A percentile compares a stretch with the other conserved stretches of the same genome.
Conservation (phyloP, 2,113 vertebrate genomes). For the Xiphias gladius region DNA sequence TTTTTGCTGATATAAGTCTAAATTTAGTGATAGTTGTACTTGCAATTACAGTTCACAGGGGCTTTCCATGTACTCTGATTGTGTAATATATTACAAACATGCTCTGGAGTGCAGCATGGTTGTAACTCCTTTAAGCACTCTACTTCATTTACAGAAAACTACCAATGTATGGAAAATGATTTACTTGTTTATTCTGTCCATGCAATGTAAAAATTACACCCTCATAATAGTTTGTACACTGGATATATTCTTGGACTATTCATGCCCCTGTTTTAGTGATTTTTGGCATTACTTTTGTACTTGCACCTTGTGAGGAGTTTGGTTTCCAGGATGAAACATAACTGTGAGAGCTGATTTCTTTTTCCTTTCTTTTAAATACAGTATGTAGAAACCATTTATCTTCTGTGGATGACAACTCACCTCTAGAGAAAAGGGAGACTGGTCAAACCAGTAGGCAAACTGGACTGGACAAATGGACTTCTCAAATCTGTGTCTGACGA, state of each 20-base stretch:
- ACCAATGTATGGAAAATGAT: neutral
- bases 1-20: conserved; percentile 36
- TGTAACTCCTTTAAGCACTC: neutral
- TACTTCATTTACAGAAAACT: neutral
- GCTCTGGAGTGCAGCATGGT: neutral
- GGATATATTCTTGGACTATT: neutral
- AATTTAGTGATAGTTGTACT: conserved; percentile 38
- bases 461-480: neutral
- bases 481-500: conserved; percentile 5
- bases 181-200: neutral
- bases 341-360: neutral
- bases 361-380: neutral
- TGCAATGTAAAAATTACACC: neutral
- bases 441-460: neutral
- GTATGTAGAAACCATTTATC: neutral
- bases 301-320: neutral
- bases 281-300: neutral
- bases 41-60: conserved; percentile 5
- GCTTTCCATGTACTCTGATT: conserved; percentile 5
- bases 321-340: neutral
- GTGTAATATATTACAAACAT: conserved; percentile 3
- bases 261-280: neutral
- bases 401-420: conserved; percentile 34
- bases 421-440: conserved; percentile 3
- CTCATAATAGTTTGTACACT: neutral